Conservation (phyloP, 2,113 vertebrate species). For the Actenoides hombroni region DNA sequence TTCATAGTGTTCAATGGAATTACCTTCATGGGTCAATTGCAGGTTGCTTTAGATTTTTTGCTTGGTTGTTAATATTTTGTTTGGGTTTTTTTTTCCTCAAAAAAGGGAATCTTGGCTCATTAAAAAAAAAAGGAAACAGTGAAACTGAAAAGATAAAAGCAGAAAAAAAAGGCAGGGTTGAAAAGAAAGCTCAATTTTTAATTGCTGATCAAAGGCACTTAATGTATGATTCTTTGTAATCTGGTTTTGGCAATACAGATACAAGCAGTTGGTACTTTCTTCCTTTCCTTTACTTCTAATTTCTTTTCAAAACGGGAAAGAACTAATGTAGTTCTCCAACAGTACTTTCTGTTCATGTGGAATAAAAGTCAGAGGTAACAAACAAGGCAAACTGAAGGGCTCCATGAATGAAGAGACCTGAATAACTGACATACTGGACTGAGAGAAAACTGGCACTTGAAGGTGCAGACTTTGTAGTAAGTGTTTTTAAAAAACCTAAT, state of each 20-base stretch:
- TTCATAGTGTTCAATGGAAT: not conserved
- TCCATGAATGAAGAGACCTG: not conserved
- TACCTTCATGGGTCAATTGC: not conserved
- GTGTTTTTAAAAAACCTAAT: not conserved
- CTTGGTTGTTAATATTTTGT: not conserved
- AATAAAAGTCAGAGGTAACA: not conserved
- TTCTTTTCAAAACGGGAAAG: not conserved
- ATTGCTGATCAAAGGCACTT: not conserved
- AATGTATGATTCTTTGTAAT: not conserved
- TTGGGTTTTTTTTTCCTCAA: not conserved
- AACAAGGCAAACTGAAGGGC: not conserved
- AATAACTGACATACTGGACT: not conserved
- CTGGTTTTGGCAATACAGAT: not conserved
- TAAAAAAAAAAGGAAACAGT: not conserved
- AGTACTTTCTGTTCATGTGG: not conserved
- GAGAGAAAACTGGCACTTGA: not conserved
- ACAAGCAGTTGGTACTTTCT: not conserved
- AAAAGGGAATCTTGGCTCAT: not conserved
- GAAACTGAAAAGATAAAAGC: not conserved
- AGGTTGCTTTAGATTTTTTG: not conserved
- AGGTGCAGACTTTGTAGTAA: not conserved
- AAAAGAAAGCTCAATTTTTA: not conserved
- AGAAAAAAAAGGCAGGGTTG: not conserved
- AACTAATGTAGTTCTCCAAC: not conserved
- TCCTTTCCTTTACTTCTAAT: not conserved